phyloP scores from a whole-genome alignment of 2,888 invertebrate species.

The Philhelius pedissequus region DNA sequence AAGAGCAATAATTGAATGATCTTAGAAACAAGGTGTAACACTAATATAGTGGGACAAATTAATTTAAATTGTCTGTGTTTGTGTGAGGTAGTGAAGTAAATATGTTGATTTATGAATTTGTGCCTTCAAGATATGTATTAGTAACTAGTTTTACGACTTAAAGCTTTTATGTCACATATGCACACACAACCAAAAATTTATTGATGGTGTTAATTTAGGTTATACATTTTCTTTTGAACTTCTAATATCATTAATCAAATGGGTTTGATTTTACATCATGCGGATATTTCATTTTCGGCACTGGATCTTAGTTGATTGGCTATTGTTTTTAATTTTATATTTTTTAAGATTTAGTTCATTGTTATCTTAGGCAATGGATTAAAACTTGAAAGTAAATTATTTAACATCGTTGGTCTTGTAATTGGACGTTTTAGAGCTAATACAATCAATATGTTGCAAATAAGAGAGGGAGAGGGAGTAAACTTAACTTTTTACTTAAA shows the following conservation, averaged over 20 bases:
- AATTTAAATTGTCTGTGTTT: slow-evolving; percentile 51
- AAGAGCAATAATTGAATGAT: slow-evolving; percentile 43
- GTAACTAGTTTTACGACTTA: slow-evolving; percentile 1
- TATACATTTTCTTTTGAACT: too few relatives aligned
- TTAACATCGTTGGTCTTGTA: too few relatives aligned
- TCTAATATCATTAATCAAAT: slow-evolving; percentile 3
- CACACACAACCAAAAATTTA: not conserved
- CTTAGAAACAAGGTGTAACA: slow-evolving; percentile 46
- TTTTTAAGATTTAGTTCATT: not conserved
- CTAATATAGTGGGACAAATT: slow-evolving; percentile 50
- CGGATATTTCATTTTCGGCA: not conserved
- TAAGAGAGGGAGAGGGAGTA: too few relatives aligned
- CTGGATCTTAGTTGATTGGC: not conserved
- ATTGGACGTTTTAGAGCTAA: too few relatives aligned
- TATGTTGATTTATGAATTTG: slow-evolving; percentile 1
- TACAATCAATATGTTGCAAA: too few relatives aligned
- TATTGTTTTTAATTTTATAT: not conserved
- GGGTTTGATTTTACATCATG: not conserved
- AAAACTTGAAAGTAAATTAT: not conserved
- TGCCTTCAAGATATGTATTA: slow-evolving; percentile 25
- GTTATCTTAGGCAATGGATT: not conserved
- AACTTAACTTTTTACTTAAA: too few relatives aligned
- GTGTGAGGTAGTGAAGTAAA: not conserved
- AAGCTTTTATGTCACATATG: slow-evolving; percentile 34
- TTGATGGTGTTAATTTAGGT: not conserved